phyloP scores from a whole-genome alignment of 2,888 invertebrate species.

The Ormyrus nitidulus region DNA sequence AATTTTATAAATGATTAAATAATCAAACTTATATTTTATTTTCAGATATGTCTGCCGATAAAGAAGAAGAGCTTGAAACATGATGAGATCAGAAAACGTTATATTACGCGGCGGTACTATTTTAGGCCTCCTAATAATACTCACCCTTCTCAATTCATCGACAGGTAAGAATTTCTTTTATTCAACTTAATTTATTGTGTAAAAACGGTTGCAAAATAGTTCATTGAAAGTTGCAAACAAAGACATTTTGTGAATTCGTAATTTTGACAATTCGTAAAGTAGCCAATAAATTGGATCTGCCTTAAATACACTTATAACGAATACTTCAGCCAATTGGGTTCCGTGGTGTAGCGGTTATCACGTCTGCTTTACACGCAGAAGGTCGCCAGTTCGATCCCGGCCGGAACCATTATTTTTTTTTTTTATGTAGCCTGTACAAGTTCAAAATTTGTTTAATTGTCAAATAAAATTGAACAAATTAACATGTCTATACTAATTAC shows the following conservation, averaged over 20 bases:
- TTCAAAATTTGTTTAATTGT: too few relatives aligned
- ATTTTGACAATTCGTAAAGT: background rate
- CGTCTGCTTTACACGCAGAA: too few relatives aligned
- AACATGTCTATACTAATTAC: too few relatives aligned
- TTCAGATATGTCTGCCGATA: slow-evolving; percentile 51
- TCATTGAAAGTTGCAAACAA: background rate
- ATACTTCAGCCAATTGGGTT: background rate
- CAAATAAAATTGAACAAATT: too few relatives aligned
- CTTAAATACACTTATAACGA: background rate
- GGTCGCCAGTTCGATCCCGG: slow-evolving; percentile 40
- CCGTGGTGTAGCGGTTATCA: slow-evolving; percentile 27
- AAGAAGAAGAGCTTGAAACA: slow-evolving; percentile 47
- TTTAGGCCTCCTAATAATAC: slow-evolving; percentile 40
- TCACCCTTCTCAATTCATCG: slow-evolving; percentile 6
- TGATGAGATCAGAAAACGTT: slow-evolving; percentile 34
- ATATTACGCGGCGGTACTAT: slow-evolving; percentile 20
- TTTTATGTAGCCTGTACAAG: too few relatives aligned
- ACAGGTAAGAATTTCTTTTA: slow-evolving; percentile 18
- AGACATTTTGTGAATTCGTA: background rate
- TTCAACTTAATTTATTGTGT: background rate
- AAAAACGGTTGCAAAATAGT: background rate
- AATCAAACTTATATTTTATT: slow-evolving; percentile 1
- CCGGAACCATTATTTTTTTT: slow-evolving; percentile 19
- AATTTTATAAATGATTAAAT: background rate
- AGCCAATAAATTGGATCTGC: background rate